Base-by-base conservation (phyloP, 2,888 invertebrate genomes). In the Parnassius glacialis region DNA sequence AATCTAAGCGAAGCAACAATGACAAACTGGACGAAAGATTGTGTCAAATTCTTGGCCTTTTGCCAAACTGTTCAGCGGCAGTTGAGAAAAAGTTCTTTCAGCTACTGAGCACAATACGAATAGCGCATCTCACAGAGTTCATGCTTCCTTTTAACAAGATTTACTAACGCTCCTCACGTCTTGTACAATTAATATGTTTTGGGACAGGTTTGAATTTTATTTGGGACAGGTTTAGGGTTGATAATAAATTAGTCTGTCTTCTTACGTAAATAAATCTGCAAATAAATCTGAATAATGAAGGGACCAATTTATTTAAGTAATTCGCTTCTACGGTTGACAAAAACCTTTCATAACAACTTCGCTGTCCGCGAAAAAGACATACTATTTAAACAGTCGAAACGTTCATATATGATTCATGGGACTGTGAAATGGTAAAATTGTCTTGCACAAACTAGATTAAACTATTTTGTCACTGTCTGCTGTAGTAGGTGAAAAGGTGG, bases 21-120 rank as follows among this genome's bases (percentile, higher is more conserved):
- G 64, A 54, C 54, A 50, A 44, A 58, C 50, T 53, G 53, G 54
- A 58, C 73, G 74, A 78, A 76, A 75, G 74, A 71, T 71, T 74
- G 69, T 73, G 70, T 78, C 75, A 76, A 75, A 75, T 64, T 69
- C 66, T 68, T 88, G 89, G 88, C 86, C 42, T 34, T 56, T 42
- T 62, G 83, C 87, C 87, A 86, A 81, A 74, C 72, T 74, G 78
- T 80, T 78, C 78, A 76, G 76, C 74, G 74, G 81, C 76, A 78
- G 76, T 78, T 75, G 74, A 78, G 54, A 62, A 58, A 48, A 62
- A 58, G 51, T 59, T 58, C 54, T 51, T 41, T 44, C 20, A 54
- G 57, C 47, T 62, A 58, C 43, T 34, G 44, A 62, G 34, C 34
- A 52, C 52, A 20, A 48, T n/a, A 7, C 16, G 25, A 13, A 47